Base-by-base conservation (phyloP, 2,888 invertebrate species). In the Bombylius major region DNA sequence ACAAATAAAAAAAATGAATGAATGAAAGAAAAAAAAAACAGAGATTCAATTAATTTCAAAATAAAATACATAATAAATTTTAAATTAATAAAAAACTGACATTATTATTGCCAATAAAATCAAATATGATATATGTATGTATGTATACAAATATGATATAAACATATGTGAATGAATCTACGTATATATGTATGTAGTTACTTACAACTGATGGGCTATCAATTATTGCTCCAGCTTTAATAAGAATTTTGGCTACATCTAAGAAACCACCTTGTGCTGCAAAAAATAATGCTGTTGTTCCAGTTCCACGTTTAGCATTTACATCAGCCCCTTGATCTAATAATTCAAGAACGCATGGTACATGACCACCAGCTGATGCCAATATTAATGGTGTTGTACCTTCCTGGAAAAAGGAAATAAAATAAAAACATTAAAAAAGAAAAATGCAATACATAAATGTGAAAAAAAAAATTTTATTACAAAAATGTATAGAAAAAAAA, bases 371-470 rank as follows among this genome's bases (percentile, higher is more conserved):
- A 54, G 94, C 93, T 4, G 93, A 86, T 4, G 95, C 87, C 67
- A 96, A 78, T 69, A 95, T 93, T 63, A 95, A 79, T 5, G 95
- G 94, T 6, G 95, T 94, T 39, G 95, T 95, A 49, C 92, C 93
- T 72, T 95, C 94, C 95, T 95, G 76, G n/a, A 73, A 69, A 58
- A 55, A 61, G 51, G 56, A 52, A 49, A 58, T 55, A 44, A 44
- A 39, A 32, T 12, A 23, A 32, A 8, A 23, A 13, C 23, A 31
- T 11, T n/a, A n/a, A 46, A 47, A 47, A 47, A 47, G 4, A 47
- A 14, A 11, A 14, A n/a, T n/a, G 3, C 14, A 47, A 47, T 12
- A 47, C n/a, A n/a, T n/a, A n/a, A n/a, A n/a, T 33, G 31, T 31
- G 13, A 44, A 51, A 31, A 45, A 44, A 51, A 31, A 45, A 39